Evolutionary conservation across 2,113 vertebrate species (phyloP).

Genomic region (Sturnus vulgaris): DNA sequence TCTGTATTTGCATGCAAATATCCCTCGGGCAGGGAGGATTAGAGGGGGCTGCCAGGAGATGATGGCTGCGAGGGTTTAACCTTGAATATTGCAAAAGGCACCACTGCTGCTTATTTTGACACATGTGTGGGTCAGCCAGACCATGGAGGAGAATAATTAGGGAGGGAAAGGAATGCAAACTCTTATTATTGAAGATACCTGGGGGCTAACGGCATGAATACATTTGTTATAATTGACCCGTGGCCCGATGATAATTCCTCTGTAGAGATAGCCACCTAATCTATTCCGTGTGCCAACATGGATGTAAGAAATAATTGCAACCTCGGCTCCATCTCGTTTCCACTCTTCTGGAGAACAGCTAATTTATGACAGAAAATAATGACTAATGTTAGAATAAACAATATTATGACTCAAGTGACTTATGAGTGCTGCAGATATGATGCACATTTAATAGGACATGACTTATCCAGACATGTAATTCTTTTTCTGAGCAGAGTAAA

Average conservation of each 20-base stretch:
- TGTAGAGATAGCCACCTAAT: slow-evolving; percentile 37
- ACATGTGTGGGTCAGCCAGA: slow-evolving; percentile 36
- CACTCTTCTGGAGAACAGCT: slow-evolving; percentile 42
- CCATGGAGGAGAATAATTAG: slow-evolving; percentile 44
- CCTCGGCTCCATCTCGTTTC: slow-evolving; percentile 29
- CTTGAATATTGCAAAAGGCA: slow-evolving; percentile 10
- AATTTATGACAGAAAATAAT: slow-evolving; percentile 62
- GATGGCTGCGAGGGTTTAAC: slow-evolving; percentile 37
- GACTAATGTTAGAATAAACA: slow-evolving; percentile 73
- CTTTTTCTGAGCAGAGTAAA: slow-evolving; percentile 55
- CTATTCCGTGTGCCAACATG: slow-evolving; percentile 36
- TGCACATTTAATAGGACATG: slow-evolving; percentile 62
- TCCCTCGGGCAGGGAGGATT: neutral
- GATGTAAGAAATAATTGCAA: slow-evolving; percentile 33
- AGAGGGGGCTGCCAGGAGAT: neutral
- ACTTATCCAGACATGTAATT: slow-evolving; percentile 67
- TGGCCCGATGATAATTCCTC: slow-evolving; percentile 22
- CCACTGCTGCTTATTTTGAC: neutral
- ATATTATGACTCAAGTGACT: slow-evolving; percentile 63
- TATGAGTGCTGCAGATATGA: slow-evolving; percentile 55
- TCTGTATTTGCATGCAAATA: slow-evolving; percentile 5
- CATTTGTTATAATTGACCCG: slow-evolving; percentile 53
- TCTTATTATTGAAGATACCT: slow-evolving; percentile 52
- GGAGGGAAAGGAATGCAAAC: slow-evolving; percentile 33
- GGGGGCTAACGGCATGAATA: slow-evolving; percentile 39